Percentiles rank a stretch among this genome's conserved stretches.
Evolutionary conservation across 1,140 invertebrate species (phyloP).

Genomic region (Hylyphantes graminicola): DNA sequence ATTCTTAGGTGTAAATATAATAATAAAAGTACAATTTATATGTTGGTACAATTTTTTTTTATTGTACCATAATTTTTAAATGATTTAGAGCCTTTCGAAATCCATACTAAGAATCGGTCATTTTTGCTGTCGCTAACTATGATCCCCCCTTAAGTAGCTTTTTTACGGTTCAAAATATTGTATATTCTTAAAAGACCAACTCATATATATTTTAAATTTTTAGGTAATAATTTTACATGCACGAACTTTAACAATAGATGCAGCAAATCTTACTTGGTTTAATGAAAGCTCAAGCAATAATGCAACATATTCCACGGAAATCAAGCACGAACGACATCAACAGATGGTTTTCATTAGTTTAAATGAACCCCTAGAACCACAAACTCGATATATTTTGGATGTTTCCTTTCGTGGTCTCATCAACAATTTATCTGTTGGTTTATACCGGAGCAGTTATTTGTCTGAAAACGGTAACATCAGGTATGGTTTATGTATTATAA

Average conservation of each 20-base stretch:
- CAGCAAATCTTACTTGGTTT: not conserved
- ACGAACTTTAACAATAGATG: conserved; percentile 12
- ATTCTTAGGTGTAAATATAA: no score
- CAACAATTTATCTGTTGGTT: conserved; percentile 75
- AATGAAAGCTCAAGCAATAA: conserved; percentile 64
- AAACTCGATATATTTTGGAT: conserved; percentile 74
- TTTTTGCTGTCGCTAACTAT: no score
- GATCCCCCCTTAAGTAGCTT: no score
- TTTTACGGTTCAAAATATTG: not conserved
- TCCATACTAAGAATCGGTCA: no score
- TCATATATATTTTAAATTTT: conserved; percentile 20
- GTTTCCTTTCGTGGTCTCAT: conserved; percentile 78
- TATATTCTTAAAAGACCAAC: not conserved
- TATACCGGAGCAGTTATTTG: conserved; percentile 63
- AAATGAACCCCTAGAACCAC: conserved; percentile 69
- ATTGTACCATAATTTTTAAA: no score
- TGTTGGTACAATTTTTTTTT: no score
- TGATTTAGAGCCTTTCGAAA: no score
- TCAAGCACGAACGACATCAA: conserved; percentile 66
- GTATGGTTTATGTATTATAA: not conserved
- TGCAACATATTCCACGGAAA: not conserved
- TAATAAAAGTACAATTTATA: no score
- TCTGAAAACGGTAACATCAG: conserved; percentile 19
- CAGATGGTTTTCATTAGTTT: conserved; percentile 77
- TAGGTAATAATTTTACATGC: conserved; percentile 36